Percentiles rank a stretch among this genome's conserved stretches.
Conservation (phyloP, 2,797 vertebrate genomes). For the Borostomias antarcticus region DNA sequence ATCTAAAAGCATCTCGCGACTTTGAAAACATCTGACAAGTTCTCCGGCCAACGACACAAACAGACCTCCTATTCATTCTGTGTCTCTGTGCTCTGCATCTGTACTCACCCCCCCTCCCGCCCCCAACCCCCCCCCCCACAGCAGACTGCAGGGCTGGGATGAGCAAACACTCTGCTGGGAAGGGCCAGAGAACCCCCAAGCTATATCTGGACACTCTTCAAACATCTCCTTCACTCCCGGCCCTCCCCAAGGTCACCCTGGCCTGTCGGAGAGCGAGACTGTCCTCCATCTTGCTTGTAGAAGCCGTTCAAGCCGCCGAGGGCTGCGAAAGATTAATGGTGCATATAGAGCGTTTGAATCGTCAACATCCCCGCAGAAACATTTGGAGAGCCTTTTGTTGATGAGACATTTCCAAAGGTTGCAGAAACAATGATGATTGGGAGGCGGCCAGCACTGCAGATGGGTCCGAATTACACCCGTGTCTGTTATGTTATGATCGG, state of each 20-base stretch:
- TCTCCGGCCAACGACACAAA: conserved; percentile 56
- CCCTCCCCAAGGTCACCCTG: not conserved
- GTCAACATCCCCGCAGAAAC: not conserved
- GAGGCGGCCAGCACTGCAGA: not conserved
- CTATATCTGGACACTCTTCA: not conserved
- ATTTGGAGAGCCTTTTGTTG: conserved; percentile 1
- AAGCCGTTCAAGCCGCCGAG: too few relatives aligned
- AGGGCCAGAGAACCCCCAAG: not conserved
- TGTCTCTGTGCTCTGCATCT: conserved; percentile 8
- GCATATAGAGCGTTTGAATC: too few relatives aligned
- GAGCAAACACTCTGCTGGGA: not conserved
- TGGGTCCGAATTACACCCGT: not conserved
- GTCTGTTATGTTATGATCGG: too few relatives aligned
- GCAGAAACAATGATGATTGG: conserved; percentile 11
- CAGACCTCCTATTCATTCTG: conserved; percentile 58
- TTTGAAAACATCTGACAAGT: conserved; percentile 60
- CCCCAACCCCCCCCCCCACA: not conserved
- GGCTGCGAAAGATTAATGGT: too few relatives aligned
- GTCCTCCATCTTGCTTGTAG: not conserved
- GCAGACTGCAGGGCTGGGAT: not conserved
- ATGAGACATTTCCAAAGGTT: conserved; percentile 18
- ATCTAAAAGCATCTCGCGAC: conserved; percentile 58
- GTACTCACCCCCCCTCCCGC: not conserved
- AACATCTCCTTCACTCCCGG: not conserved
- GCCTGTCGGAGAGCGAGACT: not conserved